phyloP scores from a whole-genome alignment of 2,113 vertebrate genomes.

The Semnornis frantzii region DNA sequence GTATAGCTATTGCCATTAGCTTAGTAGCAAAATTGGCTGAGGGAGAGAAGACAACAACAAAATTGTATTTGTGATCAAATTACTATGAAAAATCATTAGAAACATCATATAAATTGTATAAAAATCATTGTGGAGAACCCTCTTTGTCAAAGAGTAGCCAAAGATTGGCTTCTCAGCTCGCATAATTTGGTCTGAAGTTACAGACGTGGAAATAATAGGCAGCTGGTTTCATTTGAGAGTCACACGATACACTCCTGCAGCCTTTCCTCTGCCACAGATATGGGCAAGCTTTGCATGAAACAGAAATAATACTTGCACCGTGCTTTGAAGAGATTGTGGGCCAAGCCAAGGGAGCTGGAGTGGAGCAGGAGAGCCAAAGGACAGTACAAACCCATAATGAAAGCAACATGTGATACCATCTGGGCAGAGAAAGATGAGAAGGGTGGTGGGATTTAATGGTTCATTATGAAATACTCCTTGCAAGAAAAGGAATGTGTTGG shows the following conservation, averaged over 20 bases:
- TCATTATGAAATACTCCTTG: not conserved
- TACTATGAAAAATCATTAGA: not conserved
- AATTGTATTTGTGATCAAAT: not conserved
- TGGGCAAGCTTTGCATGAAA: not conserved
- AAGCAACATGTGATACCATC: not conserved
- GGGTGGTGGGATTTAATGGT: not conserved
- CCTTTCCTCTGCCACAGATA: not conserved
- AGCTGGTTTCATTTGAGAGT: constrained; percentile 44
- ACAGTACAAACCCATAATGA: constrained; percentile 9
- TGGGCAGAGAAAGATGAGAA: constrained; percentile 23
- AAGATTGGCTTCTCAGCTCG: not conserved
- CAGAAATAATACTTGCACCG: not conserved
- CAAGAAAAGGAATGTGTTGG: constrained; percentile 1
- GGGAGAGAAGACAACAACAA: fast-evolving
- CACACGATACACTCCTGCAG: not conserved
- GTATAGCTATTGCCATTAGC: not conserved
- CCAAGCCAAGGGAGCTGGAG: not conserved
- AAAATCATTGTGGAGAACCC: not conserved
- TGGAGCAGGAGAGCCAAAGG: constrained; percentile 13
- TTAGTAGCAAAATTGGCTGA: not conserved
- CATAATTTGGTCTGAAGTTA: not conserved
- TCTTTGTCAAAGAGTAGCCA: not conserved
- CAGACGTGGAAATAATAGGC: not conserved
- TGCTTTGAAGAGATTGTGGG: not conserved
- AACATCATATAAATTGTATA: too few species aligned